Evolutionary conservation across 2,888 invertebrate species (phyloP), one percentile per base, ranked within the genome.

Genomic region (Shargacucullia verbasci): DNA sequence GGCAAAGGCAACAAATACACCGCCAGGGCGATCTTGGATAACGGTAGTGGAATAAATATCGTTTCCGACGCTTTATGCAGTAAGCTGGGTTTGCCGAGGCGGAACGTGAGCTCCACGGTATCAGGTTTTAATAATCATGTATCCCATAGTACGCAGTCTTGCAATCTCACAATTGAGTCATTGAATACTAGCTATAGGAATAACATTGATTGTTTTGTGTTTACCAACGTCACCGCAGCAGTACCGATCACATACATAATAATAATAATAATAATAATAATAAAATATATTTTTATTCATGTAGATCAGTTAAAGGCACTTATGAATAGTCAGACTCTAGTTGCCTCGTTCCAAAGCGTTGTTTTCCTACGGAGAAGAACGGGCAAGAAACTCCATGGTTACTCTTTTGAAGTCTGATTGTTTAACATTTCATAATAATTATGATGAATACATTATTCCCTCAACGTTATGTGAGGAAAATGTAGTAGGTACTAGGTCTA

Each of bases 21-120:
- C 9, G 68, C 68, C 13, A 40, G 63, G 4, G 8, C 57, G 7
- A 41, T 68, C 15, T 50, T 64, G n/a, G 65, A 70, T 38, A 66
- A 59, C 31, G 63, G 60, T n/a, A 66, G 60, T 13, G 56, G 50
- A 2, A 39, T 54, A 8, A 62, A 63, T 27, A 56, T 53, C 33
- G 12, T 63, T 5, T 59, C 60, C 8, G 9, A 38, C 0, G 15
- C 0, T 0, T 10, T 63, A 1, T 43, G 34, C n/a, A 14, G 25
- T 2, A 59, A 49, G 25, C 56, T 64, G 34, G 25, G 45, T 20
- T 44, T 59, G 37, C 3, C 50, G 5, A 13, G 48, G 34, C 39
- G 20, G 0, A 13, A 27, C 25, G 27, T 38, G 1, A 20, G 27
- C 45, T 39, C 63, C 48, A 56, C 34, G 9, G 39, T 56, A 0